A percentile compares a stretch with the other conserved stretches of the same genome.
Conservation (phyloP, 2,113 vertebrate genomes). For the Chaetura pelagica region DNA sequence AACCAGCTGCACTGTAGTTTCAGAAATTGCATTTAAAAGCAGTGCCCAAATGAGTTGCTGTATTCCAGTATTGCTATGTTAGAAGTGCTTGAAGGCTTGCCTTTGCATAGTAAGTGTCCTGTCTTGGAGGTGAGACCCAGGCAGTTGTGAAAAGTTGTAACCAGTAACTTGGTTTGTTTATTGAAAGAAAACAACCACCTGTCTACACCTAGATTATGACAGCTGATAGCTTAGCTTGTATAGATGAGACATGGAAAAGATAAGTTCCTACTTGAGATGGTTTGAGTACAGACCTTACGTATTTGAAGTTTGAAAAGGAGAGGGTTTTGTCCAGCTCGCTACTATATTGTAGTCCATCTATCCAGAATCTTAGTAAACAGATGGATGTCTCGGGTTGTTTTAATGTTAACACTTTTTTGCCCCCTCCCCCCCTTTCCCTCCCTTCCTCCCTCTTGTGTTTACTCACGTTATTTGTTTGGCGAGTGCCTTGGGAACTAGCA, state of each 20-base stretch:
- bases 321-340: slow-evolving; percentile 19
- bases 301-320: slow-evolving; percentile 33
- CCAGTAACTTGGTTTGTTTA: slow-evolving; percentile 54
- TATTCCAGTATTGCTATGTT: not conserved
- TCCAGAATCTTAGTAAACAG: slow-evolving; percentile 37
- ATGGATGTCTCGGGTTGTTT: slow-evolving; percentile 67
- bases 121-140: slow-evolving; percentile 28
- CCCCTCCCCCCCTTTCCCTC: slow-evolving; percentile 19
- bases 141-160: slow-evolving; percentile 42
- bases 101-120: not conserved
- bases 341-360: slow-evolving; percentile 36
- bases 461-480: slow-evolving; percentile 86
- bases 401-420: slow-evolving; percentile 74
- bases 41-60: not conserved
- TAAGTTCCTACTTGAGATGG: not conserved
- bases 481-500: slow-evolving; percentile 97
- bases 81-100: not conserved
- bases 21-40: slow-evolving; percentile 1
- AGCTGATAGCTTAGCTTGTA: slow-evolving; percentile 30
- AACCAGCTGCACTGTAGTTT: slow-evolving; percentile 23
- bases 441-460: slow-evolving; percentile 80
- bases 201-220: slow-evolving; percentile 42
- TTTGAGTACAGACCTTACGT: slow-evolving; percentile 6
- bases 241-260: slow-evolving; percentile 1
- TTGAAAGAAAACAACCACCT: slow-evolving; percentile 67